Evolutionary conservation across 2,113 vertebrate species (phyloP), one percentile per base, ranked within the genome.

Genomic region (Equus quagga): DNA sequence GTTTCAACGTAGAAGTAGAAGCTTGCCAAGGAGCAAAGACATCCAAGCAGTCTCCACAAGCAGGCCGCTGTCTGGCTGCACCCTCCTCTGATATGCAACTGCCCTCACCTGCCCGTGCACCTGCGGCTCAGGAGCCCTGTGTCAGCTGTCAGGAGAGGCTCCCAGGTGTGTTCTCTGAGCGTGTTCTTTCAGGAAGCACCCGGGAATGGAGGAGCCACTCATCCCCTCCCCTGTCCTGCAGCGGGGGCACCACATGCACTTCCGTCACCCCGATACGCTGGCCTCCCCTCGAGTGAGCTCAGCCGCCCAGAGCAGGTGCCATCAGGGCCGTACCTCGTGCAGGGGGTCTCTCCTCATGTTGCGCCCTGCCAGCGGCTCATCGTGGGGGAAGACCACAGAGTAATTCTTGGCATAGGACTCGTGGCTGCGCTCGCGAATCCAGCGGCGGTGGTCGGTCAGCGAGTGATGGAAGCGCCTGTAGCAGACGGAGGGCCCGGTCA

Each of bases 401-500:
- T 99, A 99, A 98, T 99, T 99, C 98, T 99, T 99, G 94, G 99
- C 99, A 0, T 99, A 99, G 0, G 99, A 99, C 98, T 99, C 99
- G 0, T 99, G 99, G 98, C 99, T 99, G 72, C 99, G 98, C 97
- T 99, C 99, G 7, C 99, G 99, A 94, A 99, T 99, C 99, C 99
- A 99, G 96, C 97, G 99, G 19, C 97, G 93, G 98, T 99, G 99
- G 97, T 97, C 97, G 0, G 99, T 99, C 96, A 99, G 99, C 0
- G 99, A 99, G 94, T 94, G 98, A 79, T 99, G 99, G 93, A 99
- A 99, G 58, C 99, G 99, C 97, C 99, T 99, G 98, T 3, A 3
- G 11, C 5, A n/a, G 67, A 46, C 0, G 4, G 65, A 91, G 19
- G 15, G 4, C 0, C 11, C 0, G 1, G 56, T 89, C 93, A 92